phyloP scores from a whole-genome alignment of 2,113 vertebrate genomes.

The Phylloscopus whistleri region DNA sequence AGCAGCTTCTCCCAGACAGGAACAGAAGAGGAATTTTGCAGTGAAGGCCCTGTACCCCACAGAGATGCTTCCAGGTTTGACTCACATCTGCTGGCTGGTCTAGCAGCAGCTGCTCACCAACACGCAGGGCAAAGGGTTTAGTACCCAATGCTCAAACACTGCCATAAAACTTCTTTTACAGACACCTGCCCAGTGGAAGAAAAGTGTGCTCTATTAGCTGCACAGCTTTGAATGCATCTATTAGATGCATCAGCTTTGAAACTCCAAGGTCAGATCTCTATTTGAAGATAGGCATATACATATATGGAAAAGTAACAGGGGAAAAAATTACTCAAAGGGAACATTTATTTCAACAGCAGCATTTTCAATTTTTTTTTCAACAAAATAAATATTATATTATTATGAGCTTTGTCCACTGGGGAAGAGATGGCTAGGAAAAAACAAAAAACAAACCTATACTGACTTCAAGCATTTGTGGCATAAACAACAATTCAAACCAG shows the following conservation, averaged over 20 bases:
- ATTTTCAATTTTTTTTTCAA: not conserved
- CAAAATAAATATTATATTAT: not conserved
- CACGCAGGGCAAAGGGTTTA: not conserved
- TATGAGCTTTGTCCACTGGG: not conserved
- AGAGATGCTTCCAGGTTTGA: not conserved
- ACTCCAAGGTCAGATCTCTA: not conserved
- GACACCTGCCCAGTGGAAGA: not conserved
- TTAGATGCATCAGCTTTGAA: not conserved
- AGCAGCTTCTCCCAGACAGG: not conserved
- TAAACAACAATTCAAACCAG: not conserved
- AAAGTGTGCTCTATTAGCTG: not conserved
- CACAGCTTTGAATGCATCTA: too few species aligned
- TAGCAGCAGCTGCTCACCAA: not conserved
- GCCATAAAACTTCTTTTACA: not conserved
- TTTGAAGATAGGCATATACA: not conserved
- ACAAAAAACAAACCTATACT: not conserved
- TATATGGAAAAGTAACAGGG: not conserved
- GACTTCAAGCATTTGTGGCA: not conserved
- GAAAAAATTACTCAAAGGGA: rapidly evolving
- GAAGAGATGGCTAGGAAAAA: not conserved
- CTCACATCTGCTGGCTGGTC: not conserved
- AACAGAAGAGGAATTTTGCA: not conserved
- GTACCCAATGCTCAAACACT: not conserved
- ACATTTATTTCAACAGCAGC: not conserved
- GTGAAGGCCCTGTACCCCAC: rapidly evolving